Percentiles rank a stretch among this genome's conserved stretches.
phyloP scores from a whole-genome alignment of 2,113 vertebrate genomes.

The Lycaon pictus region DNA sequence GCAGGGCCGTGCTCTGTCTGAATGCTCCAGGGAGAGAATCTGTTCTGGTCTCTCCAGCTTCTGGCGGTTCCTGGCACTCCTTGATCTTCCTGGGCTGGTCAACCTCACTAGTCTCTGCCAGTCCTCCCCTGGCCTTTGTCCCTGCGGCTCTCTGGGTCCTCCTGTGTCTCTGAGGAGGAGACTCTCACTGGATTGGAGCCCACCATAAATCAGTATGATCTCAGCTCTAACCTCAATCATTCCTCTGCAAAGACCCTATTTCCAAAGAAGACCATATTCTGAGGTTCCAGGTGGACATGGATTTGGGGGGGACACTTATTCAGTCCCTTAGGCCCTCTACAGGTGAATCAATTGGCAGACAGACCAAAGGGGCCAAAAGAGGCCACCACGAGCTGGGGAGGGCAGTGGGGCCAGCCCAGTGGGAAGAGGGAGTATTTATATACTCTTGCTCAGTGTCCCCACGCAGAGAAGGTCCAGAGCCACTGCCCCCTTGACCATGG shows the following conservation, averaged over 20 bases:
- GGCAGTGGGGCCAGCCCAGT: not conserved
- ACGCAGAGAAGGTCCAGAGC: not conserved
- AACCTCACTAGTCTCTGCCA: not conserved
- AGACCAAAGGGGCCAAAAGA: not conserved
- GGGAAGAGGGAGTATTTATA: not conserved
- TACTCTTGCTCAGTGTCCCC: not conserved
- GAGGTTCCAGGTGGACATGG: not conserved
- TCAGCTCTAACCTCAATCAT: not conserved
- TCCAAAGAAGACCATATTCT: not conserved
- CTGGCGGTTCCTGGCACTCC: not conserved
- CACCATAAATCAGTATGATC: not conserved
- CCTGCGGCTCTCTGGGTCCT: not conserved
- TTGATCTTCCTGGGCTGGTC: no score
- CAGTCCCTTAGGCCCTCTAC: not conserved
- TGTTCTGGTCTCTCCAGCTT: not conserved
- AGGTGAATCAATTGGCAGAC: not conserved
- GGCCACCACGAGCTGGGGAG: not conserved
- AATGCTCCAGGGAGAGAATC: not conserved
- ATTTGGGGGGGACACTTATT: not conserved
- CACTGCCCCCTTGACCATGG: not conserved
- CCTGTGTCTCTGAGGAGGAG: not conserved
- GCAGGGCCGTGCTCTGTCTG: not conserved
- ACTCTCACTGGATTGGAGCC: not conserved
- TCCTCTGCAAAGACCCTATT: not conserved
- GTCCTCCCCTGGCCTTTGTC: not conserved